Evolutionary conservation across 2,113 vertebrate genomes (phyloP).

Genomic region (Asarcornis scutulata): DNA sequence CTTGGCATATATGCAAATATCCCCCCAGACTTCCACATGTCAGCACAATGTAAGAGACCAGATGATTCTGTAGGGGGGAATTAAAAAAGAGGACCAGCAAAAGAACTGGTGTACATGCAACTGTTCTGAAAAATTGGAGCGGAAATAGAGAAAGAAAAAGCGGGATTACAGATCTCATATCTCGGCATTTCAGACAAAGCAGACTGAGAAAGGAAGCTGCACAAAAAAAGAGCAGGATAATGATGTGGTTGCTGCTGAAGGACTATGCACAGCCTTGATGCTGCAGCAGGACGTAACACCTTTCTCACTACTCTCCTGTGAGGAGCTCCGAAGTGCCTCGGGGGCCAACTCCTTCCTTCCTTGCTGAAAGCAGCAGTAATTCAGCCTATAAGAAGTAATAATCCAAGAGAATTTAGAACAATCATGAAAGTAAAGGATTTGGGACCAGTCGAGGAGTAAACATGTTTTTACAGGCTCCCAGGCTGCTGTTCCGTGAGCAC

Average conservation of each 20-base stretch:
- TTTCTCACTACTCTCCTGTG: not conserved
- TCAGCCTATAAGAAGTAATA: not conserved
- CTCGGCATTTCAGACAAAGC: not conserved
- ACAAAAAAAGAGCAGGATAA: not conserved
- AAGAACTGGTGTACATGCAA: not conserved
- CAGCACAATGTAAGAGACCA: not conserved
- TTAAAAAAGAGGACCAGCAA: not conserved
- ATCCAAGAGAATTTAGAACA: not conserved
- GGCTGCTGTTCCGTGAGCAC: not conserved
- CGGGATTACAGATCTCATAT: rapidly evolving
- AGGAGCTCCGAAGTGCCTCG: not conserved
- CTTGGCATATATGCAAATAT: not conserved
- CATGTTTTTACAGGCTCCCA: not conserved
- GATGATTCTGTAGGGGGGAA: not conserved
- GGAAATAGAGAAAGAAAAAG: not conserved
- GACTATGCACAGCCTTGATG: not conserved
- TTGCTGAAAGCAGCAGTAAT: not conserved
- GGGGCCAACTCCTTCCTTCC: not conserved
- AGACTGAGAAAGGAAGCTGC: not conserved
- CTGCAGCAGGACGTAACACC: not conserved
- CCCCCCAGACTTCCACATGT: not conserved
- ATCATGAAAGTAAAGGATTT: not conserved
- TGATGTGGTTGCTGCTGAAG: not conserved
- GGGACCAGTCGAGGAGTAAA: not conserved
- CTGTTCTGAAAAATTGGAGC: not conserved